A percentile compares a stretch with the other conserved stretches of the same genome.
Evolutionary conservation across 2,888 invertebrate species (phyloP).

Genomic region (Tinea semifulvella): DNA sequence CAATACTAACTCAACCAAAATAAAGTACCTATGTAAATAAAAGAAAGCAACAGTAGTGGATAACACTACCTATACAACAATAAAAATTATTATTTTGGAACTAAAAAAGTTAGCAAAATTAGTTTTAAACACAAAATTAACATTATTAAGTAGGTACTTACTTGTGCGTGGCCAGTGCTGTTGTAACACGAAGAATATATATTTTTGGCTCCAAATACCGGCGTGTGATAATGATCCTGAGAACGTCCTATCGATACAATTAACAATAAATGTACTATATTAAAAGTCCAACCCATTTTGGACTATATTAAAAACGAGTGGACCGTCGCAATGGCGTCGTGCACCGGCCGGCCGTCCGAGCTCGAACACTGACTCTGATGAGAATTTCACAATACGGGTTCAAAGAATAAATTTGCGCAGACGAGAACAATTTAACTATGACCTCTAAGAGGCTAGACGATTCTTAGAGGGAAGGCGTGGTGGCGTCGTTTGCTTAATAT

Average conservation of each 20-base stretch:
- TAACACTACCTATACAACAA: no score
- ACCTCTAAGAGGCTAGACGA: no score
- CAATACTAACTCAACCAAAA: no score
- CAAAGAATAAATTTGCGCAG: constrained; percentile 32
- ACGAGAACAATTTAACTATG: no score
- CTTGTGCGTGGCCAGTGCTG: constrained; percentile 48
- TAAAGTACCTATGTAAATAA: no score
- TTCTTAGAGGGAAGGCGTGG: no score
- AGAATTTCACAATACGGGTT: constrained; percentile 46
- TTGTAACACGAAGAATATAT: constrained; percentile 47
- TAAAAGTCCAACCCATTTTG: constrained; percentile 41
- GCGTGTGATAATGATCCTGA: constrained; percentile 45
- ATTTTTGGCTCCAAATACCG: constrained; percentile 44
- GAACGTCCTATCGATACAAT: constrained; percentile 32
- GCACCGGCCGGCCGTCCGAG: constrained; percentile 30
- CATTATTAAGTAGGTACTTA: no score
- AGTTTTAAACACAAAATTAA: no score
- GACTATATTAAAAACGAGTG: constrained; percentile 20
- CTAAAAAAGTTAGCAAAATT: no score
- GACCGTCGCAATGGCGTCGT: constrained; percentile 29
- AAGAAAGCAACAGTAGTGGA: no score
- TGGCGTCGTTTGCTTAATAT: no score
- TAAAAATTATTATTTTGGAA: no score
- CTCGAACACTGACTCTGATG: constrained; percentile 44
- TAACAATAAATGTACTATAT: constrained; percentile 31